These are phyloP conservation scores for Lepus europaeus DNA, from an alignment of 2,113 vertebrate species.

Conservation along the genomic window DNA sequence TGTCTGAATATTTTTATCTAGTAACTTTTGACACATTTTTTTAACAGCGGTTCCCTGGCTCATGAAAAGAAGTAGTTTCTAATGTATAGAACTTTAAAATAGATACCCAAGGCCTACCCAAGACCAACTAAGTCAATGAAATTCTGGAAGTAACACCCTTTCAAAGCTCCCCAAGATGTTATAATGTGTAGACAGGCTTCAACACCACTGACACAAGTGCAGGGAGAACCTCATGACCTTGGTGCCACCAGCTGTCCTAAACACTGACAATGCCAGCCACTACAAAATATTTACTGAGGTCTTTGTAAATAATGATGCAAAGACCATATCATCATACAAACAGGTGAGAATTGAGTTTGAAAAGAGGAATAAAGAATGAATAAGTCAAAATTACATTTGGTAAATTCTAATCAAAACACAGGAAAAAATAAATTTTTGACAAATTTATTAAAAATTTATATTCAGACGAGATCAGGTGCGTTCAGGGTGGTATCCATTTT, in stretches of 20 bases:
- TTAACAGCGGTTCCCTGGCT: not conserved
- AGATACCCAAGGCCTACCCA: not conserved
- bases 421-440: not conserved
- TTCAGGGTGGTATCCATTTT: too few relatives aligned
- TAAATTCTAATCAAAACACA: not conserved
- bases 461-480: not conserved
- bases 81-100: not conserved
- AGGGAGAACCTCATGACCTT: not conserved
- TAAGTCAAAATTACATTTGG: not conserved
- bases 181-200: not conserved
- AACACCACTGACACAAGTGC: not conserved
- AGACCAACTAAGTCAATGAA: not conserved
- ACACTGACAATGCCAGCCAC: not conserved
- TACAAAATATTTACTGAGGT: not conserved
- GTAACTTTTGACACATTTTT: not conserved
- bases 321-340: not conserved
- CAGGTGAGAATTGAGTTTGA: not conserved
- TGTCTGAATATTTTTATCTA: not conserved
- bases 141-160: not conserved
- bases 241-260: not conserved
- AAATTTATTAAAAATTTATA: not conserved
- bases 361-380: not conserved
- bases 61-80: not conserved
- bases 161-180: not conserved
- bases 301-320: not conserved